Evolutionary conservation across 2,888 invertebrate species (phyloP).

Genomic region (Perizoma flavofasciatum): DNA sequence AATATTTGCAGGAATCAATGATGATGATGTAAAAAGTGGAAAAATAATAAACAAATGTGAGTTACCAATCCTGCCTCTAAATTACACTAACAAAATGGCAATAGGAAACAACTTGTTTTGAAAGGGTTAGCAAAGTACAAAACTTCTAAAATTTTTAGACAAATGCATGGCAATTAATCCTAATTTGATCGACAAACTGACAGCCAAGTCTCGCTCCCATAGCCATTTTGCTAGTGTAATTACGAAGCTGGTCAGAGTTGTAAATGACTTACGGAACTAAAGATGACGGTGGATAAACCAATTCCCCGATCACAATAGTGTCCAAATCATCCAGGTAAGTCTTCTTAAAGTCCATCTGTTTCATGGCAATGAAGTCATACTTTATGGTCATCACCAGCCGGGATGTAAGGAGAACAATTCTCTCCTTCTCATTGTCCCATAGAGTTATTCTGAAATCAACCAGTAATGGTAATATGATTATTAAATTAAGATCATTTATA

Average conservation of each 20-base stretch:
- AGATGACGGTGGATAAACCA: slow-evolving; percentile 92
- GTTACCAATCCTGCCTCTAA: neutral
- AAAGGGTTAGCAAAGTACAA: too few species aligned
- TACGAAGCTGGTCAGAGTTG: too few species aligned
- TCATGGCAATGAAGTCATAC: slow-evolving; percentile 93
- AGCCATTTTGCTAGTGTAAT: too few species aligned
- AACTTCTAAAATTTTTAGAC: too few species aligned
- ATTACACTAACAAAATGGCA: too few species aligned
- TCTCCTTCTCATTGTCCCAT: slow-evolving; percentile 94
- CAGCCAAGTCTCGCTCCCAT: too few species aligned
- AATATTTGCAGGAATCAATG: too few species aligned
- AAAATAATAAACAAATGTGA: neutral
- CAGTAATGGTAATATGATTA: neutral
- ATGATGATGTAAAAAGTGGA: neutral
- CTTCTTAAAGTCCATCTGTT: slow-evolving; percentile 88
- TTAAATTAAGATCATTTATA: too few species aligned
- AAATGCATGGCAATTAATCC: too few species aligned
- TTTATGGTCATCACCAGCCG: slow-evolving; percentile 89
- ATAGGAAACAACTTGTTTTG: too few species aligned
- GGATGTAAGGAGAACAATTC: slow-evolving; percentile 89
- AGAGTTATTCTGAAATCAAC: slow-evolving; percentile 88
- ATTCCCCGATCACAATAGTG: slow-evolving; percentile 89
- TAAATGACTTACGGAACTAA: slow-evolving; percentile 90
- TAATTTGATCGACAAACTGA: too few species aligned
- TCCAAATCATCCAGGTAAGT: slow-evolving; percentile 88